Base-by-base conservation (phyloP, 2,113 vertebrate genomes). In the Podocnemis expansa region DNA sequence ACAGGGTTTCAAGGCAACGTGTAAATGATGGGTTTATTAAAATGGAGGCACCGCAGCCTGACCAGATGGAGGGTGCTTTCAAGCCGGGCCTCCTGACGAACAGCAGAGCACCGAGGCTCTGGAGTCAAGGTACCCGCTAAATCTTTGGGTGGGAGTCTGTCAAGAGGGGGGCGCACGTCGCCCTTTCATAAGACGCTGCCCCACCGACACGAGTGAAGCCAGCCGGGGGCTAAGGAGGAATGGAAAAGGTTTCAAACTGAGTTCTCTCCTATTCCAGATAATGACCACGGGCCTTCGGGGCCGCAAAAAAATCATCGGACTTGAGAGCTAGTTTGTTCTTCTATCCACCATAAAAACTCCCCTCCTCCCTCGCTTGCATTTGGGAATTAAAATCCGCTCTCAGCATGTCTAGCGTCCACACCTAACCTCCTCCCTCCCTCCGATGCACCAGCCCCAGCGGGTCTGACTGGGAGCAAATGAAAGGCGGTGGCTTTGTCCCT, bases 21-120 rank as follows among this genome's bases (percentile, higher is more conserved):
- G 97, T 96, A 97, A 98, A 98, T 97, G 97, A 97, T 83, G 96
- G 96, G 96, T 97, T 97, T 95, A 96, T 94, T 97, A 97, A 97
- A 97, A 95, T 0, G 94, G 13, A 96, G 95, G 94, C 80, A 78
- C 91, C n/a, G 63, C 1, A 2, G 91, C 47, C 47, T 6, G 47
- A 97, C 96, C 96, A 96, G 95, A 97, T 96, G 96, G 91, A 91
- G 88, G 88, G 95, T 38, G 93, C 94, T 91, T 95, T 34, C 54
- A 90, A 96, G 91, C 94, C 92, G 93, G 96, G 78, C 84, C 0
- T 87, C 10, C 94, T 97, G 97, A 96, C 97, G 70, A 96, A 96
- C 82, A 96, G 96, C 97, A 96, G 96, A 97, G 82, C 96, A 91
- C 84, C 47, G 87, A 84, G 93, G 70, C 96, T 60, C 93, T 84